Conservation (phyloP, 2,113 vertebrate genomes). For the Buteo buteo region DNA sequence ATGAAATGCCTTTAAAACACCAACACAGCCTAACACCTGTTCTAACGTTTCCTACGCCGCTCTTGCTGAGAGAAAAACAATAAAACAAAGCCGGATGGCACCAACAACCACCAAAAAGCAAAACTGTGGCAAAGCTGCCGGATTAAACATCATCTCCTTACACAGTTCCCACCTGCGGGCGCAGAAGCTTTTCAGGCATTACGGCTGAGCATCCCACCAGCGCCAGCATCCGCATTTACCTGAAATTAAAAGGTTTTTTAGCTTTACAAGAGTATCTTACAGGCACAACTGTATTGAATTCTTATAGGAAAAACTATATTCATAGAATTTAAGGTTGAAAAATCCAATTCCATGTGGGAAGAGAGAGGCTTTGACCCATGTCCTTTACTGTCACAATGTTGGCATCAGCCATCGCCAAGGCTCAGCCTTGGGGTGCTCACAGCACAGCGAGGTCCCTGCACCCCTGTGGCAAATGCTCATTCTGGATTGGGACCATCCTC, state of each 20-base stretch:
- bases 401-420: background rate
- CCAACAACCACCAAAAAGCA: background rate
- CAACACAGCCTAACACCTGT: background rate
- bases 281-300: background rate
- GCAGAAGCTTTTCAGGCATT: background rate
- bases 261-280: background rate
- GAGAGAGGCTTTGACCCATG: background rate
- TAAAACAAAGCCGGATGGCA: background rate
- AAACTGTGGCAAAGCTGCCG: background rate
- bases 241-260: background rate
- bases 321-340: background rate
- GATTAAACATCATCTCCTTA: background rate
- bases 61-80: background rate
- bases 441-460: background rate
- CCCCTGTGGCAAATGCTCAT: background rate
- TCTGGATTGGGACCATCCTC: background rate
- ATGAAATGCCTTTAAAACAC: background rate
- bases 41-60: accelerated
- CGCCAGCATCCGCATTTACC: background rate
- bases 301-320: background rate
- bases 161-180: accelerated
- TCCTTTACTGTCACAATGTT: accelerated
- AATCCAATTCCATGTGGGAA: background rate
- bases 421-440: background rate
- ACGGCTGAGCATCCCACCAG: background rate